Evolutionary conservation across 2,888 invertebrate genomes (phyloP).

Genomic region (Mayetiola destructor): DNA sequence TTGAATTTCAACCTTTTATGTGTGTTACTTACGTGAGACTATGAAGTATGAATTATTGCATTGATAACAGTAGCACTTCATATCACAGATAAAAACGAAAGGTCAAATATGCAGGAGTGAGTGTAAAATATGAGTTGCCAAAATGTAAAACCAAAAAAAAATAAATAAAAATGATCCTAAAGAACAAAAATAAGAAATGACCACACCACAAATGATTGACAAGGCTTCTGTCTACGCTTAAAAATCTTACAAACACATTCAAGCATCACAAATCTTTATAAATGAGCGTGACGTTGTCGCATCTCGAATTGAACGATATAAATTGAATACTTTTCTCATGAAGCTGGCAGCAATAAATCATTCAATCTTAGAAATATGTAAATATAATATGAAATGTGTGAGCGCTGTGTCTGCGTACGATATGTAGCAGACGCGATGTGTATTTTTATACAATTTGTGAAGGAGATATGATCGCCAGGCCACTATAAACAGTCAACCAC

Average conservation of each 20-base stretch:
- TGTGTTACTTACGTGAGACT: no score
- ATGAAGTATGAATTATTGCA: no score
- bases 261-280: constrained; percentile 11
- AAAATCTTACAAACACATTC: no score
- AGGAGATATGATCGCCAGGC: not conserved
- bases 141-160: not conserved
- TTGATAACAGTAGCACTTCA: no score
- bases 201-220: constrained; percentile 8
- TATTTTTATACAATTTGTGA: not conserved
- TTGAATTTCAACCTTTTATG: no score
- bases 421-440: not conserved
- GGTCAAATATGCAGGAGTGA: no score
- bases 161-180: not conserved
- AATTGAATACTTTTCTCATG: constrained; percentile 16
- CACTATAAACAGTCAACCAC: not conserved
- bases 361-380: constrained; percentile 18
- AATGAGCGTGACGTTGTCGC: constrained; percentile 10
- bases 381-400: not conserved
- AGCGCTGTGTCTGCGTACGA: not conserved
- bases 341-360: constrained; percentile 19
- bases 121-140: not conserved
- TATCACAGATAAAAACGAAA: no score
- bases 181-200: constrained; percentile 11
- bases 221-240: no score
- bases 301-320: constrained; percentile 11